These are phyloP conservation scores for Galaxias olidus DNA, from an alignment of 2,797 vertebrate species.

Conservation along the genomic window DNA sequence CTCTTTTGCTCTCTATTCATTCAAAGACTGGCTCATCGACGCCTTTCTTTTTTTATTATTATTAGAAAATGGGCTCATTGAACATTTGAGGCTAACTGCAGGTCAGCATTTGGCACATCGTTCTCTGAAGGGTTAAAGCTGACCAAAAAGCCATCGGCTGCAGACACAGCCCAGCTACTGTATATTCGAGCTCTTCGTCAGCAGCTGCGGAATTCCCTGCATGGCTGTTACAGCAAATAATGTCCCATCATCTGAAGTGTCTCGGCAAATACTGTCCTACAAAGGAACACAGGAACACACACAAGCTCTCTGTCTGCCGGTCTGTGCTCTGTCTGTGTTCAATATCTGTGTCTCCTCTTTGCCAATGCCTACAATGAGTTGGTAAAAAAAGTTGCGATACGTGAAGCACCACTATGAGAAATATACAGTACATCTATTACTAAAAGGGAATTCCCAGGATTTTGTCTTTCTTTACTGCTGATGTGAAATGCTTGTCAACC, in stretches of 20 bases:
- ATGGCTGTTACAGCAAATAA: constrained; percentile 86
- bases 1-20: not conserved
- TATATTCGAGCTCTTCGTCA: constrained; percentile 72
- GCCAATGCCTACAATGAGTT: constrained; percentile 19
- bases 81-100: constrained; percentile 31
- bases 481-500: constrained; percentile 32
- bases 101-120: constrained; percentile 46
- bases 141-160: constrained; percentile 34
- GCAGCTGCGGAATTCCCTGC: constrained; percentile 83
- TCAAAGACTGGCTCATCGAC: not conserved
- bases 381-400: constrained; percentile 21
- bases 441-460: constrained; percentile 7
- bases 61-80: constrained; percentile 49
- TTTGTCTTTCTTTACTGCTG: constrained; percentile 32
- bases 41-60: constrained; percentile 37
- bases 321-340: not conserved
- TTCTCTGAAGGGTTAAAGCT: constrained; percentile 35
- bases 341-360: constrained; percentile 32
- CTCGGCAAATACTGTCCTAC: constrained; percentile 66
- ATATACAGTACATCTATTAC: constrained; percentile 45
- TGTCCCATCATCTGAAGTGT: constrained; percentile 71
- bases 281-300: constrained; percentile 40
- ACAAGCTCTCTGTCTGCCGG: constrained; percentile 24
- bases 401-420: constrained; percentile 48
- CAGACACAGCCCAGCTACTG: constrained; percentile 39